phyloP scores from a whole-genome alignment of 92 coral and sea anemone species.

The Umimayanthus chanpuru region DNA sequence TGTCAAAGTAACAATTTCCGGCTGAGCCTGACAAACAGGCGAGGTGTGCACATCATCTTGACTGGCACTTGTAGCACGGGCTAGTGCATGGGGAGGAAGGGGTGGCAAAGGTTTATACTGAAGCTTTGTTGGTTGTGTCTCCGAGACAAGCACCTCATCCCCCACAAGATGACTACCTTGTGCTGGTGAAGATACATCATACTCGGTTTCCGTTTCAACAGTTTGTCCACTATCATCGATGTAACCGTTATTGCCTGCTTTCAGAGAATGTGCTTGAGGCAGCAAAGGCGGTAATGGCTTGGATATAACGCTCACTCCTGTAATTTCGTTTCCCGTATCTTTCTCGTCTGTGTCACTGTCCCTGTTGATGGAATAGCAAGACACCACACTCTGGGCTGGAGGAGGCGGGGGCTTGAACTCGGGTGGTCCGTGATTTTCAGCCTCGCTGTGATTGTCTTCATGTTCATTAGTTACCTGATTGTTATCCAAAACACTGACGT shows the following conservation, averaged over 20 bases:
- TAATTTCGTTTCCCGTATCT: neutral
- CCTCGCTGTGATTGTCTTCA: neutral
- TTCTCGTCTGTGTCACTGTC: neutral
- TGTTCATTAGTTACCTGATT: neutral
- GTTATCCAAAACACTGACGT: constrained; percentile 31
- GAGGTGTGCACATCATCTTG: neutral
- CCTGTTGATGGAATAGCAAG: neutral
- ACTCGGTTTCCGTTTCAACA: neutral
- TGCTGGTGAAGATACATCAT: neutral
- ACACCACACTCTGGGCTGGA: neutral
- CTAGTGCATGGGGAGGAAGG: neutral
- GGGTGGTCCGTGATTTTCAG: constrained; percentile 44
- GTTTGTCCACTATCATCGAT: neutral
- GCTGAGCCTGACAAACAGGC: neutral
- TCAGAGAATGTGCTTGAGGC: neutral
- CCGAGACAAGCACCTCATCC: neutral
- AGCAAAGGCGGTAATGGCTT: constrained; percentile 26
- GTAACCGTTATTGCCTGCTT: neutral
- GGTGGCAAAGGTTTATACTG: constrained; percentile 8
- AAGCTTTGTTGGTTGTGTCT: neutral
- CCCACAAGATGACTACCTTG: neutral
- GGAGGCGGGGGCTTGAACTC: constrained; percentile 57
- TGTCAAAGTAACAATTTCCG: neutral
- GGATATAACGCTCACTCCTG: neutral
- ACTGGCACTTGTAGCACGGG: no score